These are phyloP conservation scores for Zaprionus kolodkinae DNA, from an alignment of 1,140 invertebrate species.

Conservation along the genomic window DNA sequence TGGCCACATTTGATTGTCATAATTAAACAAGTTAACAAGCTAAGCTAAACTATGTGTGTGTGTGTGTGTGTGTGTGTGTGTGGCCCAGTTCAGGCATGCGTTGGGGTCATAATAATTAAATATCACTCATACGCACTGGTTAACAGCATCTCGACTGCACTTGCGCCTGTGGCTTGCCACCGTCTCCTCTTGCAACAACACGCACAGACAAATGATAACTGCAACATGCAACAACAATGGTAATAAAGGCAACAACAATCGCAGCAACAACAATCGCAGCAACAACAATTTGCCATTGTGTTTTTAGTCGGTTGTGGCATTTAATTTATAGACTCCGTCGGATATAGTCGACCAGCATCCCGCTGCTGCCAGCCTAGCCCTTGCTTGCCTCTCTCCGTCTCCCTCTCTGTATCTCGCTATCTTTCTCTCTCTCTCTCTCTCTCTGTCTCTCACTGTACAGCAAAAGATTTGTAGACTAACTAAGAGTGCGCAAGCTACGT, in stretches of 20 bases:
- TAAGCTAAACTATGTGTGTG: constrained; percentile 17
- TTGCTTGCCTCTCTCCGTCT: background rate
- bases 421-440: background rate
- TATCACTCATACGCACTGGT: constrained; percentile 75
- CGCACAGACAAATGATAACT: constrained; percentile 62
- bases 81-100: constrained; percentile 34
- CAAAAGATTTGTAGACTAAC: background rate
- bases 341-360: constrained; percentile 33
- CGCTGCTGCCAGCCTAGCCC: constrained; percentile 27
- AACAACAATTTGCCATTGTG: constrained; percentile 68
- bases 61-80: background rate
- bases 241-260: constrained; percentile 27
- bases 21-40: constrained; percentile 55
- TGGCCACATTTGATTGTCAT: constrained; percentile 46
- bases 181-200: constrained; percentile 63
- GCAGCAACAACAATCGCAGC: constrained; percentile 23
- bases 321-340: constrained; percentile 72
- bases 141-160: constrained; percentile 52
- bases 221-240: constrained; percentile 26
- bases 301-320: constrained; percentile 57
- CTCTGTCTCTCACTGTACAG: background rate
- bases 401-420: background rate
- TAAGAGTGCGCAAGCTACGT: too few relatives aligned
- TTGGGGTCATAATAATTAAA: constrained; percentile 66
- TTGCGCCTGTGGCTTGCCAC: constrained; percentile 49